Evolutionary conservation across 2,888 invertebrate genomes (phyloP).

Genomic region (Parnassius glacialis): DNA sequence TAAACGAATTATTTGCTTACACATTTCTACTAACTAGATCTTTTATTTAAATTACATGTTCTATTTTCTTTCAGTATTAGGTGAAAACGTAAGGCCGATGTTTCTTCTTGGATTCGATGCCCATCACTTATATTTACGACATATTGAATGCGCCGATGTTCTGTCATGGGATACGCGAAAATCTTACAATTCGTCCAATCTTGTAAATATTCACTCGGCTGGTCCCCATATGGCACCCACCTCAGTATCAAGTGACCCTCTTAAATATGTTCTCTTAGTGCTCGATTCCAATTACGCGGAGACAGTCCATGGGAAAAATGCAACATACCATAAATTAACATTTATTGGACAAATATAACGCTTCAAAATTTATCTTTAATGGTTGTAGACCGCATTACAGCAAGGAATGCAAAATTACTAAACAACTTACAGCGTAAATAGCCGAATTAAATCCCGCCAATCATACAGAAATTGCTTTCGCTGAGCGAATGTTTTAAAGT

Average conservation of each 20-base stretch:
- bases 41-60: not conserved
- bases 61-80: conserved; percentile 48
- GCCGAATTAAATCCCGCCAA: not conserved
- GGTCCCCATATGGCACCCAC: conserved; percentile 75
- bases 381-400: not conserved
- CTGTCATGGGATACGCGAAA: conserved; percentile 80
- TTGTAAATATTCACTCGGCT: conserved; percentile 75
- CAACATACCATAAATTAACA: conserved; percentile 58
- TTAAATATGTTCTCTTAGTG: conserved; percentile 75
- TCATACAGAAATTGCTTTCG: conserved; percentile 12
- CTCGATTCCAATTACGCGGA: conserved; percentile 84
- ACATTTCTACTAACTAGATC: too few species aligned
- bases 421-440: conserved; percentile 6
- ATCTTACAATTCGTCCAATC: conserved; percentile 61
- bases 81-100: conserved; percentile 49
- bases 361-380: not conserved
- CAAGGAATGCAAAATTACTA: conserved; percentile 4
- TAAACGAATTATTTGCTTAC: too few species aligned
- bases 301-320: conserved; percentile 69
- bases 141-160: conserved; percentile 78
- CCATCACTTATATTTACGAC: conserved; percentile 70
- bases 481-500: not conserved
- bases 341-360: conserved; percentile 43
- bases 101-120: conserved; percentile 52
- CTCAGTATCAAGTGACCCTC: conserved; percentile 77